phyloP scores from a whole-genome alignment of 2,113 vertebrate species.

The Atrichornis clamosus region DNA sequence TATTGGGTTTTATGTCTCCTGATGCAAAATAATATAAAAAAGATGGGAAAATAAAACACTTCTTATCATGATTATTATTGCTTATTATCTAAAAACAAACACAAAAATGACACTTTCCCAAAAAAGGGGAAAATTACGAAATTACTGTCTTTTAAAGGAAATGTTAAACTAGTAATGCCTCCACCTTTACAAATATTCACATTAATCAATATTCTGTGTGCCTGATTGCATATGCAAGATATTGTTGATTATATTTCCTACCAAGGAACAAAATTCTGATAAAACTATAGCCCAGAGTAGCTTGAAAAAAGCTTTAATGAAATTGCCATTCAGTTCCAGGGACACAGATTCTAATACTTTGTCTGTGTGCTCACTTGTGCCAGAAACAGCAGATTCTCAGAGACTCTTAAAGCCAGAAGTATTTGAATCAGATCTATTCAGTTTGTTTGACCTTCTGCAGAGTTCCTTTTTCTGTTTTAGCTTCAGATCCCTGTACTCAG shows the following conservation, averaged over 20 bases:
- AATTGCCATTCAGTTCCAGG: not conserved
- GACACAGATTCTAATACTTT: not conserved
- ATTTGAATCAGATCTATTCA: not conserved
- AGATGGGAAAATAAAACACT: not conserved
- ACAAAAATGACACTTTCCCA: rapidly evolving
- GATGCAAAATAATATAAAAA: not conserved
- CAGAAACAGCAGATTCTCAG: not conserved
- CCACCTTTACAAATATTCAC: not conserved
- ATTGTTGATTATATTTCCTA: not conserved
- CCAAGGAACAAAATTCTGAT: not conserved
- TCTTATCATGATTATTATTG: not conserved
- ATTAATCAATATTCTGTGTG: not conserved
- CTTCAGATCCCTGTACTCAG: not conserved
- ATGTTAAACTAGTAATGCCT: not conserved
- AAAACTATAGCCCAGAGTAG: not conserved
- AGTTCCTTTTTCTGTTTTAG: not conserved
- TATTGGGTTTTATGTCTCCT: not conserved
- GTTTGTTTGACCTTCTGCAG: not conserved
- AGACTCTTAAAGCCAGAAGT: not conserved
- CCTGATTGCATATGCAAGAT: not conserved
- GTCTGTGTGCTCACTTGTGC: not conserved
- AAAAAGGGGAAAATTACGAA: not conserved
- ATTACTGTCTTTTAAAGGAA: not conserved
- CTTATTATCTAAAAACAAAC: not conserved
- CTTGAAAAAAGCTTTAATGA: not conserved